phyloP scores from a whole-genome alignment of 2,113 vertebrate species.

The Triplophysa dalaica region DNA sequence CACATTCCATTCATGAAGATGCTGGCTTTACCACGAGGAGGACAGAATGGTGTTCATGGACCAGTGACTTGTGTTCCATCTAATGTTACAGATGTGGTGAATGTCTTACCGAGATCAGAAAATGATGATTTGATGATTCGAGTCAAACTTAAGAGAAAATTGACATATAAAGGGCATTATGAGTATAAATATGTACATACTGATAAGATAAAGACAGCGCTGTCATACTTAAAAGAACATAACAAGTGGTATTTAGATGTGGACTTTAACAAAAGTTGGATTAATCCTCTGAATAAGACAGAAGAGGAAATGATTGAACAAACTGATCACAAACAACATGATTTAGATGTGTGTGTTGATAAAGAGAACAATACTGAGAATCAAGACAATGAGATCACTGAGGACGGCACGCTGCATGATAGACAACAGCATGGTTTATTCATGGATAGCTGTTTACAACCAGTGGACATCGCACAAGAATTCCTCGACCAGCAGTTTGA shows the following conservation, averaged over 20 bases:
- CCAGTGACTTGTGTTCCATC: too few relatives aligned
- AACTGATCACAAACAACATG: background rate
- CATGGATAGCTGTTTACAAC: conserved; percentile 33
- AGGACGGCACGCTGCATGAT: conserved; percentile 15
- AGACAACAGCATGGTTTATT: conserved; percentile 22
- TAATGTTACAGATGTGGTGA: too few relatives aligned
- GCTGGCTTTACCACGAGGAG: conserved; percentile 26
- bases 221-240: background rate
- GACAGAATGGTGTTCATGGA: conserved; percentile 27
- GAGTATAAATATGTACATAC: conserved; percentile 30
- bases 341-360: background rate
- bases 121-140: too few relatives aligned
- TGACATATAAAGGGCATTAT: conserved; percentile 46
- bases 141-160: too few relatives aligned
- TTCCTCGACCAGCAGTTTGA: conserved; percentile 26
- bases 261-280: conserved; percentile 7
- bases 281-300: conserved; percentile 2
- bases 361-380: background rate
- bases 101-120: too few relatives aligned
- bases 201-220: background rate
- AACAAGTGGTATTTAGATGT: conserved; percentile 25
- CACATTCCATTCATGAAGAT: conserved; percentile 48
- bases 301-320: background rate
- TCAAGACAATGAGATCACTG: background rate
- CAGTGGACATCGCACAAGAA: conserved; percentile 33